Evolutionary conservation across 2,888 invertebrate species (phyloP).

Genomic region (Cyrtodaria siliqua): DNA sequence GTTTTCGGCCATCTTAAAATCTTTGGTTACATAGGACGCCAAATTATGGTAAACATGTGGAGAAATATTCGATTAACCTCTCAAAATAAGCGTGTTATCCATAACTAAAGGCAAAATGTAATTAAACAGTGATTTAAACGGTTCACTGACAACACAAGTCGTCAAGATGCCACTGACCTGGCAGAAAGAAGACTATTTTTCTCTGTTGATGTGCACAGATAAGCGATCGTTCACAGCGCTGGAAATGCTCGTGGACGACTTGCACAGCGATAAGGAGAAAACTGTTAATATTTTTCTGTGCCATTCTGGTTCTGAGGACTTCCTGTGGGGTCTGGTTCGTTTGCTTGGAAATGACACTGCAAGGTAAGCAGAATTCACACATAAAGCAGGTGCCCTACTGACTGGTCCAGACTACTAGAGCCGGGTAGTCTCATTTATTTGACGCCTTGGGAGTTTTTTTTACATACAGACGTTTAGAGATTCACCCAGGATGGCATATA

Average conservation of each 20-base stretch:
- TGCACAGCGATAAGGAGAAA: constrained; percentile 83
- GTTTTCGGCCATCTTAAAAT: constrained; percentile 54
- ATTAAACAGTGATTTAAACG: not conserved
- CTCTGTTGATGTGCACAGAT: constrained; percentile 77
- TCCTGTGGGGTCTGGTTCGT: constrained; percentile 83
- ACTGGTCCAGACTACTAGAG: too few species aligned
- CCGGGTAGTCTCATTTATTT: too few species aligned
- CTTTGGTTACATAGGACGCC: constrained; percentile 68
- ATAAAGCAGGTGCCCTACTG: too few species aligned
- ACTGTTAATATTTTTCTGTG: constrained; percentile 83
- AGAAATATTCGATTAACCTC: not conserved
- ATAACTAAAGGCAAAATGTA: too few species aligned
- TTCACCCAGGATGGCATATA: too few species aligned
- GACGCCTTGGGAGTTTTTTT: too few species aligned
- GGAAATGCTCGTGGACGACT: constrained; percentile 85
- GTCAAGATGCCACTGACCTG: constrained; percentile 79
- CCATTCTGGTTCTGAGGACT: constrained; percentile 85
- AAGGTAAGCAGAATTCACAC: too few species aligned
- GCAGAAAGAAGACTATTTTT: constrained; percentile 81
- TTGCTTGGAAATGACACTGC: constrained; percentile 82
- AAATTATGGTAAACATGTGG: constrained; percentile 63
- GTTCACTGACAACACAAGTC: not conserved
- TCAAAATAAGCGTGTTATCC: not conserved
- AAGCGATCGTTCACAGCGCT: constrained; percentile 79
- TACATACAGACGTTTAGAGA: too few species aligned